Percentiles rank a stretch among this genome's conserved stretches.
These are phyloP conservation scores for Melipona bicolor DNA, from an alignment of 2,888 invertebrate species.

Conservation along the genomic window DNA sequence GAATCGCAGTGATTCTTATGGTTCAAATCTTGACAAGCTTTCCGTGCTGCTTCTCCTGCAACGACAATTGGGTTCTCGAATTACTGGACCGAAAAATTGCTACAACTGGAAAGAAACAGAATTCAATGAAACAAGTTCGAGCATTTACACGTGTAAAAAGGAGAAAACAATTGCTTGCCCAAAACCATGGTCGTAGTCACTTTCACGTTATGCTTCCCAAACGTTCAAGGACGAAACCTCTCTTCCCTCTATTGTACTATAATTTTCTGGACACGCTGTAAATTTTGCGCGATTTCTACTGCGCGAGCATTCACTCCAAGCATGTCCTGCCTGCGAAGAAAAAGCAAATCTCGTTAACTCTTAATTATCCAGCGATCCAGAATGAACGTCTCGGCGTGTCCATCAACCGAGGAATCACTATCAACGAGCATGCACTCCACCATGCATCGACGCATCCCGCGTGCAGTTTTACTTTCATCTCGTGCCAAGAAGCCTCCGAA, in stretches of 20 bases:
- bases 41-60: not conserved
- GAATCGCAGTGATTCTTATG: not conserved
- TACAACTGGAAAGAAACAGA: not conserved
- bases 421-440: constrained; percentile 28
- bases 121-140: not conserved
- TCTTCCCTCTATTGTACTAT: not conserved
- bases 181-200: not conserved
- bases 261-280: not conserved
- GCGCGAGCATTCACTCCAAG: not conserved
- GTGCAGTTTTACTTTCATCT: constrained; percentile 67
- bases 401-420: constrained; percentile 25
- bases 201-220: not conserved
- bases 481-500: constrained; percentile 58
- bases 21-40: not conserved
- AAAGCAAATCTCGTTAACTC: not conserved
- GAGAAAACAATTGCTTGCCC: not conserved
- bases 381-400: constrained; percentile 10
- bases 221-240: not conserved
- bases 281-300: not conserved
- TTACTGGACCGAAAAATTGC: constrained; percentile 37
- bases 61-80: constrained; percentile 31
- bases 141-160: not conserved
- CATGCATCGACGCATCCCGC: constrained; percentile 47
- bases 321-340: not conserved
- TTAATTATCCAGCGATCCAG: not conserved